phyloP scores from a whole-genome alignment of 1,140 invertebrate genomes.

The Pseudachorutes palmiensis region DNA sequence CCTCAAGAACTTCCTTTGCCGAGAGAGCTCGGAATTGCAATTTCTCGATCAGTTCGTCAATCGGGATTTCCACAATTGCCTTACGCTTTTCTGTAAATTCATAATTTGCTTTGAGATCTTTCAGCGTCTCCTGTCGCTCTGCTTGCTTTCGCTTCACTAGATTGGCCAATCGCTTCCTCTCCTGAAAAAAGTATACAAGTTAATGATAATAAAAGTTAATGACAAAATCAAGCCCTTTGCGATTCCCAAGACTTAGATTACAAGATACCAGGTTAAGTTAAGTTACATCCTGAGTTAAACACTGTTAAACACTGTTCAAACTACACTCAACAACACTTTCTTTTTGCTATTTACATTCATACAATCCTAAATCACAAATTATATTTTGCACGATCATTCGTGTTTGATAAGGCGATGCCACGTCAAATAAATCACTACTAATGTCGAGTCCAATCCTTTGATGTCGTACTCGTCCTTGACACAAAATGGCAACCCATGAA shows the following conservation, averaged over 20 bases:
- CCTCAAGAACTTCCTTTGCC: constrained; percentile 20
- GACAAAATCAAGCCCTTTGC: too few species aligned
- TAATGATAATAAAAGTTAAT: too few species aligned
- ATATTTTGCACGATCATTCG: too few species aligned
- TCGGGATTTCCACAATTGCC: background rate
- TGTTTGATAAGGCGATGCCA: too few species aligned
- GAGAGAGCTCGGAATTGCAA: constrained; percentile 18
- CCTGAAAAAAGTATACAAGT: background rate
- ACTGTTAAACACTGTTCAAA: too few species aligned
- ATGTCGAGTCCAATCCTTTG: constrained; percentile 44
- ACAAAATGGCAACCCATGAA: constrained; percentile 42
- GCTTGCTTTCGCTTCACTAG: background rate
- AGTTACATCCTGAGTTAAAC: too few species aligned
- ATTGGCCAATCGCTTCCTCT: background rate
- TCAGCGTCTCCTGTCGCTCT: background rate
- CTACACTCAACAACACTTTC: too few species aligned
- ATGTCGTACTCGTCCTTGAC: constrained; percentile 41
- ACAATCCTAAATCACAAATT: too few species aligned
- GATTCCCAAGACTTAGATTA: too few species aligned
- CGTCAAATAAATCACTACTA: too few species aligned
- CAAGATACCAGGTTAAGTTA: too few species aligned
- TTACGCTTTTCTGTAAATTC: background rate
- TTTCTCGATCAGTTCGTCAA: constrained; percentile 14
- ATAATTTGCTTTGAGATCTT: background rate
- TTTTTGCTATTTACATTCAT: too few species aligned